Percentiles rank a stretch among this genome's conserved stretches.
Conservation (phyloP, 1,140 invertebrate species). For the Plectrocnemia conspersa region DNA sequence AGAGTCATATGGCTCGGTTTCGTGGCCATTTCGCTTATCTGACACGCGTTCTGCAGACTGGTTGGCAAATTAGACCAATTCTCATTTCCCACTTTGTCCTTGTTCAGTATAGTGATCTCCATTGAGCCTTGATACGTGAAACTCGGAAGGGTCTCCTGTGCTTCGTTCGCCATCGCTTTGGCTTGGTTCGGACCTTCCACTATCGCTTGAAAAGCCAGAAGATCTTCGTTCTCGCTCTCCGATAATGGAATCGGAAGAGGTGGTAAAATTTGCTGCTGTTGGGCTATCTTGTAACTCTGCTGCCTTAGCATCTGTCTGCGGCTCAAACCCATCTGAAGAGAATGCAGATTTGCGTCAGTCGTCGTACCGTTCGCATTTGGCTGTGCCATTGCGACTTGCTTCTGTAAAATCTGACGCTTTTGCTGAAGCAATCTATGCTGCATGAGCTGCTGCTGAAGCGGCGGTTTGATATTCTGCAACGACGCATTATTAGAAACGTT, state of each 20-base stretch:
- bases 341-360: slow-evolving; percentile 43
- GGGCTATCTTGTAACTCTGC: slow-evolving; percentile 73
- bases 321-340: slow-evolving; percentile 51
- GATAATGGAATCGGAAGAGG: slow-evolving; percentile 52
- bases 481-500: slow-evolving; percentile 34
- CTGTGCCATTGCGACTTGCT: slow-evolving; percentile 63
- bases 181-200: slow-evolving; percentile 49
- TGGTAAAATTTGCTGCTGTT: slow-evolving; percentile 66
- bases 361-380: slow-evolving; percentile 42
- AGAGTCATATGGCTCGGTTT: slow-evolving; percentile 39
- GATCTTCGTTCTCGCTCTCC: slow-evolving; percentile 56
- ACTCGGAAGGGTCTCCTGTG: slow-evolving; percentile 40
- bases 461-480: slow-evolving; percentile 49
- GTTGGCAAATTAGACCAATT: slow-evolving; percentile 56
- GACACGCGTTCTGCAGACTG: slow-evolving; percentile 56
- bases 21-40: slow-evolving; percentile 53
- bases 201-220: slow-evolving; percentile 57
- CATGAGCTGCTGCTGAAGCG: slow-evolving; percentile 71
- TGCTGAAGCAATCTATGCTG: slow-evolving; percentile 73
- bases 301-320: slow-evolving; percentile 70
- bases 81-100: slow-evolving; percentile 49
- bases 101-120: slow-evolving; percentile 50
- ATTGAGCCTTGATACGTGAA: slow-evolving; percentile 49
- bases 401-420: slow-evolving; percentile 75
- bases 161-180: slow-evolving; percentile 42